Evolutionary conservation across 2,113 vertebrate genomes (phyloP).

Genomic region (Centropus bengalensis): DNA sequence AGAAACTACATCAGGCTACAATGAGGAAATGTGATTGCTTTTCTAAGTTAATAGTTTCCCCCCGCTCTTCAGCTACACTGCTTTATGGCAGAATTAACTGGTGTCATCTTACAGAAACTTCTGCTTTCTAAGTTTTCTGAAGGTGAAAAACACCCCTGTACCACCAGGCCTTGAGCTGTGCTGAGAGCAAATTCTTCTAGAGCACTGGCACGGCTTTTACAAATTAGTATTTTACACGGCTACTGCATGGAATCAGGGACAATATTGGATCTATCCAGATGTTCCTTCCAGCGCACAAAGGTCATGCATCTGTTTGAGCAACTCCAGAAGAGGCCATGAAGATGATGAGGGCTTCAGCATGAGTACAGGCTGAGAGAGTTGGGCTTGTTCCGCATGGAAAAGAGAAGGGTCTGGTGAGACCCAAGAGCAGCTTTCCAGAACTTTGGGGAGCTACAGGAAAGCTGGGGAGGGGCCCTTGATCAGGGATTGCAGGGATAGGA

Average conservation of each 20-base stretch:
- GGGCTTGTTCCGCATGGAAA: no score
- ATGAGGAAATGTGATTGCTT: not conserved
- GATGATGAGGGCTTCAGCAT: no score
- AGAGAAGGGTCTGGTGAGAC: no score
- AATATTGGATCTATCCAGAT: not conserved
- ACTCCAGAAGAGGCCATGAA: no score
- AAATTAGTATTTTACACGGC: not conserved
- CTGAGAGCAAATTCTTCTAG: not conserved
- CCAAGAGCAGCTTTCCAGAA: no score
- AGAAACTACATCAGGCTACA: not conserved
- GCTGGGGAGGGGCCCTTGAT: no score
- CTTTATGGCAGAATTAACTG: not conserved
- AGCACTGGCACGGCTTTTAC: not conserved
- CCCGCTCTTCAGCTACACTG: not conserved
- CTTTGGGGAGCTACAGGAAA: no score
- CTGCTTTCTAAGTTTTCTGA: not conserved
- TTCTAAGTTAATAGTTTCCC: not conserved
- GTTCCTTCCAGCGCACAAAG: no score
- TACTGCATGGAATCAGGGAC: rapidly evolving
- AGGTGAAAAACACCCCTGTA: not conserved
- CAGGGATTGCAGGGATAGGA: no score
- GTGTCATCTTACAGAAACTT: not conserved
- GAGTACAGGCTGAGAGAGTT: no score
- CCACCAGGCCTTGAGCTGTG: not conserved
- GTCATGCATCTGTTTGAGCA: no score